Evolutionary conservation across 2,797 vertebrate genomes (phyloP).

Genomic region (Antrozous pallidus): DNA sequence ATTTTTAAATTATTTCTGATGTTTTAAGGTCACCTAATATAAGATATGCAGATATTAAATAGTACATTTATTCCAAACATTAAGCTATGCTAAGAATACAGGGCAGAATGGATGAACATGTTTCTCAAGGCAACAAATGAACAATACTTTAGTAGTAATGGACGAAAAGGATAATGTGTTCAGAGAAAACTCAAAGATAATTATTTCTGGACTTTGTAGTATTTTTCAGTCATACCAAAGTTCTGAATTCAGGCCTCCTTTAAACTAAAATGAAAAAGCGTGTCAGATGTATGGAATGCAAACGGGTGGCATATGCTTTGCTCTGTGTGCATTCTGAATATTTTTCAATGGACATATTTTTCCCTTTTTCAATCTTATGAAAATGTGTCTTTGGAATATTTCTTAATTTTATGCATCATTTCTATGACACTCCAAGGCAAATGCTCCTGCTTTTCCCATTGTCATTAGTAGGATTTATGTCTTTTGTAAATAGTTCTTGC

Average conservation of each 20-base stretch:
- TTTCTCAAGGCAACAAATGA: background rate
- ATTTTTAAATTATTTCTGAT: background rate
- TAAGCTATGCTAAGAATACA: background rate
- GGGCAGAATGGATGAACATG: background rate
- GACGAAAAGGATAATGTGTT: background rate
- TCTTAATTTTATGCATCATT: background rate
- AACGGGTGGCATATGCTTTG: background rate
- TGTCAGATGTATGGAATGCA: background rate
- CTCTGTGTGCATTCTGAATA: background rate
- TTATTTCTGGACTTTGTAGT: background rate
- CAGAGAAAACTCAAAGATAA: background rate
- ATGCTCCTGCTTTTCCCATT: background rate
- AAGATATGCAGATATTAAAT: background rate
- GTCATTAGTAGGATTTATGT: background rate
- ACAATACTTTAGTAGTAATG: background rate
- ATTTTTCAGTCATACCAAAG: background rate
- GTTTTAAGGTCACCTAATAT: background rate
- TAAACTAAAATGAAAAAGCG: background rate
- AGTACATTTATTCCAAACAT: background rate
- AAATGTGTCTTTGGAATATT: background rate
- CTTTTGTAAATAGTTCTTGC: slow-evolving; percentile 30
- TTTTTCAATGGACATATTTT: background rate
- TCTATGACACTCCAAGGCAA: background rate
- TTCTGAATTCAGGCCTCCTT: background rate
- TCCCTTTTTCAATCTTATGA: background rate